Evolutionary conservation across 2,113 vertebrate species (phyloP), one percentile per base, ranked within the genome.

Genomic region (Colossoma macropomum): DNA sequence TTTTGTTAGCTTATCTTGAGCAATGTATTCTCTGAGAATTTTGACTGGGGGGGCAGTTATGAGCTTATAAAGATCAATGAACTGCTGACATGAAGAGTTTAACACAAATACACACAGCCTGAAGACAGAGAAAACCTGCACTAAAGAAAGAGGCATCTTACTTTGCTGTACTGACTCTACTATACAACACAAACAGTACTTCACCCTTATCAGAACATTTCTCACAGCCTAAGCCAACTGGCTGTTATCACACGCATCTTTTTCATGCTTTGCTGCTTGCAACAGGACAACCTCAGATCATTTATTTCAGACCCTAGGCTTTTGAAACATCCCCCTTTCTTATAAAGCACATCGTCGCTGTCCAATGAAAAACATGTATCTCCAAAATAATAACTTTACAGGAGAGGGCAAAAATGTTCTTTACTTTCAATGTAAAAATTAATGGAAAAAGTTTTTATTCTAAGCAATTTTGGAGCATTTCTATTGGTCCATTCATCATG

Each of bases 131-230:
- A 59, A 59, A 59, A 59, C 6, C 2, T 7, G 8, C 21, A 59
- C 23, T 21, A 59, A n/a, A 59, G 4, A 59, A n/a, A 9, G 23
- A 52, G n/a, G 32, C 74, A 75, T 45, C 41, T 45, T 45, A 45
- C 41, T 45, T 45, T 45, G 41, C 38, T 19, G 54, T 2, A 23
- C 17, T 56, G 54, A 56, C 54, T 23, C 21, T 5, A 23, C 23
- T 30, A 28, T 32, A 28, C 30, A 50, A 78, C 23, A 62, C 63
- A 77, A 45, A 60, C 62, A 75, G 19, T 62, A 76, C 19, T 11
- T 76, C 74, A 66, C 62, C 23, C 60, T 70, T 59, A 66, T 77
- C 34, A 52, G 30, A 63, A 11, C 59, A n/a, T 30, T 63, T 83
- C 66, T n/a, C 13, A 32, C 4, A 19, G 30, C 45, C 38, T 74